phyloP scores from a whole-genome alignment of 2,797 vertebrate species.

The Pseudotriccus pelzelni region DNA sequence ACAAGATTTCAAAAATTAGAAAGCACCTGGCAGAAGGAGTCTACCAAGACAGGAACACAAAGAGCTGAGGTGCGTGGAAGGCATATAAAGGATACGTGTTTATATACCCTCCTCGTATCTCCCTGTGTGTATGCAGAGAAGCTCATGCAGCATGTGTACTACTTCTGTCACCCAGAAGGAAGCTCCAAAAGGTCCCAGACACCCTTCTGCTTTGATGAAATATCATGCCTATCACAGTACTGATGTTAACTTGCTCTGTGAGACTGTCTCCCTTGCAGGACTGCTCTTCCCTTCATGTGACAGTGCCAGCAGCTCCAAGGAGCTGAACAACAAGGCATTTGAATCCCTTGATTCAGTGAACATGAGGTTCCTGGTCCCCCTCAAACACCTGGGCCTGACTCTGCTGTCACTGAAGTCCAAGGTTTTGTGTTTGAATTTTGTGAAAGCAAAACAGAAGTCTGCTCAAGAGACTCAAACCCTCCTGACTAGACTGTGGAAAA shows the following conservation, averaged over 20 bases:
- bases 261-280: background rate
- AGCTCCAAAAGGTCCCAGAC: background rate
- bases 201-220: background rate
- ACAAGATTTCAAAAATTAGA: background rate
- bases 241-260: background rate
- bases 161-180: background rate
- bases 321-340: background rate
- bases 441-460: background rate
- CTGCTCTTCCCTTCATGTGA: fast-evolving
- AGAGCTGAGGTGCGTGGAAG: background rate
- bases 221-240: background rate
- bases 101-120: background rate
- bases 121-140: fast-evolving
- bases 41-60: background rate
- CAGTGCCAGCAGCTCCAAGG: background rate
- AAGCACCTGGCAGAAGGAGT: background rate
- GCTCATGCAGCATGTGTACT: background rate
- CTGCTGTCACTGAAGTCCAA: background rate
- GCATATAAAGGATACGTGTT: background rate
- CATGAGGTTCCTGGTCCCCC: background rate
- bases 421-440: background rate
- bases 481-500: background rate
- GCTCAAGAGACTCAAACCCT: background rate
- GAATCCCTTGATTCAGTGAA: background rate
- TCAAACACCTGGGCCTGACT: background rate